A percentile compares a stretch with the other conserved stretches of the same genome.
Evolutionary conservation across 2,797 vertebrate genomes (phyloP).

Genomic region (Sebastes oblongus): DNA sequence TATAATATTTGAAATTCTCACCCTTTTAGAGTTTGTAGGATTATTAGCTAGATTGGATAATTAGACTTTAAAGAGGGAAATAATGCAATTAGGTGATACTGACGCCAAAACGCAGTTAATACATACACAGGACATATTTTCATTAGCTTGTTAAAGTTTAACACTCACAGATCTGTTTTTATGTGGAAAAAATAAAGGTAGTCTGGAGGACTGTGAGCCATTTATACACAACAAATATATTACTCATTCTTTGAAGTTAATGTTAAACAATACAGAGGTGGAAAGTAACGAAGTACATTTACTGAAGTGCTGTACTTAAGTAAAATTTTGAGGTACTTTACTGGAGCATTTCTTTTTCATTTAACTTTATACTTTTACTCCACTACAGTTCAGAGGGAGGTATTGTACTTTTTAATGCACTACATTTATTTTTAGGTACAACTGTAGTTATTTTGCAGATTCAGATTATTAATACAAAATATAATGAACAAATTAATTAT

Average conservation of each 20-base stretch:
- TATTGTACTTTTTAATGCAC: neutral
- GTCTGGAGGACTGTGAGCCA: neutral
- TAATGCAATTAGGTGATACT: neutral
- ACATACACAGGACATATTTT: neutral
- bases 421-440: neutral
- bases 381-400: neutral
- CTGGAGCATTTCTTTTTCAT: no score
- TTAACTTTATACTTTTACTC: neutral
- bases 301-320: neutral
- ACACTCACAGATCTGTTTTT: neutral
- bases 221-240: neutral
- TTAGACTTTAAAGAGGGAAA: neutral
- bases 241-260: neutral
- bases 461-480: neutral
- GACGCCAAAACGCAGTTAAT: neutral
- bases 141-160: neutral
- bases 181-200: neutral
- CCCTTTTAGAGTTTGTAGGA: neutral
- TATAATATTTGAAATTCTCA: constrained; percentile 11
- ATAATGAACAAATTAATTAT: neutral
- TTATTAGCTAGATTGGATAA: constrained; percentile 12
- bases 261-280: neutral
- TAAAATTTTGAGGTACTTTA: neutral
- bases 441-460: neutral
- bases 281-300: neutral